Evolutionary conservation across 2,888 invertebrate species (phyloP).

Genomic region (Amphiduros pacificus): DNA sequence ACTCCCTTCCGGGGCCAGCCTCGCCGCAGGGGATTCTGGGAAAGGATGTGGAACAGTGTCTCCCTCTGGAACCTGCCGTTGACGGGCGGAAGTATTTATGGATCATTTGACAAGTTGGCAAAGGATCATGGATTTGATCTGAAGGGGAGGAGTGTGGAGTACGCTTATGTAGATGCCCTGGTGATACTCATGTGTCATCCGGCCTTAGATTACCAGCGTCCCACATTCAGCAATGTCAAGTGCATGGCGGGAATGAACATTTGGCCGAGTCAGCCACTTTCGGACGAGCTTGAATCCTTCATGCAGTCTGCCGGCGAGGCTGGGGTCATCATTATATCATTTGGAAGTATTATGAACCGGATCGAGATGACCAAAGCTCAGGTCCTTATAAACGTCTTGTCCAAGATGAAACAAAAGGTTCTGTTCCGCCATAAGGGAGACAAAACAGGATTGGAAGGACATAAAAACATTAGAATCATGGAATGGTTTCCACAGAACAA

Average conservation of each 20-base stretch:
- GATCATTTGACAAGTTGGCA: no score
- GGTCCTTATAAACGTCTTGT: not conserved
- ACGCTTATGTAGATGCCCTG: no score
- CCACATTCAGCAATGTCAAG: not conserved
- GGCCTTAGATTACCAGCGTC: conserved; percentile 4
- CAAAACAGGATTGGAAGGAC: conserved; percentile 4
- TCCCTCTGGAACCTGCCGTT: not conserved
- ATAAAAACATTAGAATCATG: conserved; percentile 1
- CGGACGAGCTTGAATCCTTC: conserved; percentile 3
- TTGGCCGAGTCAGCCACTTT: not conserved
- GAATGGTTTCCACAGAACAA: conserved; percentile 29
- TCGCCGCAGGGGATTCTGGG: not conserved
- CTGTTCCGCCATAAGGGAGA: no score
- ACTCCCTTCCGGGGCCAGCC: not conserved
- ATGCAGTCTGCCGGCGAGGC: not conserved
- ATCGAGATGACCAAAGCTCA: not conserved
- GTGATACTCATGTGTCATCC: no score
- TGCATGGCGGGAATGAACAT: conserved; percentile 1
- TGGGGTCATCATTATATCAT: conserved; percentile 15
- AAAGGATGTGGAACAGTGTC: not conserved
- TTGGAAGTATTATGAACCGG: conserved; percentile 1
- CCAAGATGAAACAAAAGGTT: not conserved
- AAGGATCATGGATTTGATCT: no score
- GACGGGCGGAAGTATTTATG: no score
- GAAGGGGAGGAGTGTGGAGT: no score